A percentile compares a stretch with the other conserved stretches of the same genome.
phyloP scores from a whole-genome alignment of 2,797 vertebrate genomes.

The Chiloscyllium punctatum region DNA sequence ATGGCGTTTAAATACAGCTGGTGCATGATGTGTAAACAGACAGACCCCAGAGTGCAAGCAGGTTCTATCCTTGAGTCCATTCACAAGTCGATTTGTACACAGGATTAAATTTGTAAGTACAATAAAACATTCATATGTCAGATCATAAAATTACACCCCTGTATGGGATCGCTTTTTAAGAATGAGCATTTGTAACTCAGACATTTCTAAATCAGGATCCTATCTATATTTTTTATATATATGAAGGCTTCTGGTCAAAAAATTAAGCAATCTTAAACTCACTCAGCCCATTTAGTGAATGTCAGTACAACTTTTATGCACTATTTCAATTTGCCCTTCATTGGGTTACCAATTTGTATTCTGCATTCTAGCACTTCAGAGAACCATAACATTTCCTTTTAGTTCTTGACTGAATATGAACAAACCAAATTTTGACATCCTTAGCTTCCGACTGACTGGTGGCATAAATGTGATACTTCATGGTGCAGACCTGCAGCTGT shows the following conservation, averaged over 20 bases:
- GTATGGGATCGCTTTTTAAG: too few species aligned
- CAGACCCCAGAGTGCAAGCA: too few species aligned
- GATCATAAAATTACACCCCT: too few species aligned
- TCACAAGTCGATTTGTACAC: too few species aligned
- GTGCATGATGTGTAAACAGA: background rate
- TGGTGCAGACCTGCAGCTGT: background rate
- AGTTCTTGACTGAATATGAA: too few species aligned
- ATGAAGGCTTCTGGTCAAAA: background rate
- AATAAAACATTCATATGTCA: too few species aligned
- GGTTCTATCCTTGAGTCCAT: too few species aligned
- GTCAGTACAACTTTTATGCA: background rate
- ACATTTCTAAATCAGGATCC: too few species aligned
- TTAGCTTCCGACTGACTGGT: background rate
- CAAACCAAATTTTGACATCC: background rate
- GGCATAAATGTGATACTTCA: background rate
- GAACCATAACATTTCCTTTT: background rate
- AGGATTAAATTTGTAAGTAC: too few species aligned
- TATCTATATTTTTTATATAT: too few species aligned
- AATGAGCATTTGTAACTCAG: too few species aligned
- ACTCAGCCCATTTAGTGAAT: background rate
- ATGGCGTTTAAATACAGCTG: background rate
- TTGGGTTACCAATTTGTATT: background rate
- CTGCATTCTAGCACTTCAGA: background rate
- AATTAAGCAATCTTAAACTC: background rate
- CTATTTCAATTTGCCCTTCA: background rate